Base-by-base conservation (phyloP, 2,888 invertebrate genomes). In the Dynastes tityus region DNA sequence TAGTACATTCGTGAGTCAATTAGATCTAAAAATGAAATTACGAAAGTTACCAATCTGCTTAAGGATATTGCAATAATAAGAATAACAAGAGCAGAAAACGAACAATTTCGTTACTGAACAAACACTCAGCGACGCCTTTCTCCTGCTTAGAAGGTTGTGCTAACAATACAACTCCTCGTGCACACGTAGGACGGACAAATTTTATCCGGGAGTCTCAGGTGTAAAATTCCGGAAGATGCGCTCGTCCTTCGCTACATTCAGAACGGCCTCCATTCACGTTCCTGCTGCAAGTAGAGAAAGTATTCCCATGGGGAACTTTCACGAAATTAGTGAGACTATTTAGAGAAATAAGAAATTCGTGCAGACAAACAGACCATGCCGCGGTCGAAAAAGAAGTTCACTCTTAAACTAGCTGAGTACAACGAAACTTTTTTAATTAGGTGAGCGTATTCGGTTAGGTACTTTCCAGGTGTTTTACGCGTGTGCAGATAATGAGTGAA, bases 301-400 rank as follows among this genome's bases (percentile, higher is more conserved):
- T 58, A 68, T 67, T n/a, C 76, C 67, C 73, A 32, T 16, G 78
- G 78, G 78, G 27, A 73, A 78, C 61, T 55, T 78, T 78, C 40
- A 74, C 65, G 73, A 65, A 78, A 78, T 78, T 78, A 78, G 65
- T 65, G 55, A 74, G 73, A 53, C 78, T 71, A 71, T 78, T 78
- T 78, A 78, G 73, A 55, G 71, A 78, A 74, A 78, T 63, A 78
- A 78, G 78, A 58, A 76, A 67, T 67, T 76, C n/a, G 40, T 58
- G 40, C 61, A 40, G 61, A 67, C 68, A 55, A 68, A 45, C 77
- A 68, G 49, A 49, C 27, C 73, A 40, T 40, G 63, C 45, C 27
- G 73, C 45, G 73, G 61, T 61, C 61, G 73, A 45, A 71, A 61
- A 74, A 74, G 40, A 29, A 68, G 32, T 29, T 74, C 73, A 11